Base-by-base conservation (phyloP, 2,888 invertebrate species). In the Drosophila rellima region DNA sequence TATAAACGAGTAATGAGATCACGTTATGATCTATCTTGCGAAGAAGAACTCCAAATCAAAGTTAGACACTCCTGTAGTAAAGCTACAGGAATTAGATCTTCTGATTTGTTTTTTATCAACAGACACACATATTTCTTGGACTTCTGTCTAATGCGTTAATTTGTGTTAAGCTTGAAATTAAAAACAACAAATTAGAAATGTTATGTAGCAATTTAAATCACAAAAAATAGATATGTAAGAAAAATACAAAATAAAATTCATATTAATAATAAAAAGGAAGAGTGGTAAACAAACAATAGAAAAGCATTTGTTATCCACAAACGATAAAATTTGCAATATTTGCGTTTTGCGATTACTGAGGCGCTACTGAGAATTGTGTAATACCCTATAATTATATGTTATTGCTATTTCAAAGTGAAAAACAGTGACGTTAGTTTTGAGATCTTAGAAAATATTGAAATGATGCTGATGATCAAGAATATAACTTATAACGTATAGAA, bases 101-200 rank as follows among this genome's bases (percentile, higher is more conserved):
- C 15, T 2, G 37, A 7, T 15, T 17, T 17, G n/a, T 17, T 4
- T 8, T 11, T 18, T 40, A 40, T 40, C 40, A 40, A 40, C 40
- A 40, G 40, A 40, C 40, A 40, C 40, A 40, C 40, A 40, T 11
- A 18, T 40, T 40, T 40, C 11, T 40, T 40, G 18, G 40, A 40
- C 40, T 39, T 18, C 39, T 39, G 17, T 39, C 39, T 39, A 39
- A 18, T 17, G 10, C 17, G 10, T 39, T 39, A 17, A 17, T 17
- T 39, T n/a, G 10, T 17, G 39, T 35, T 37, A 37, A 37, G 3
- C 4, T 15, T 15, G 1, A 8, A 8, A 39, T 11, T 1, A 37
- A 35, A 13, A n/a, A 4, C 10, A 39, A 17, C 4, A 18, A 39
- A 15, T 39, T 3, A 39, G 4, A 17, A 17, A 39, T 8, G 8